Evolutionary conservation across 2,888 invertebrate genomes (phyloP), one percentile per base, ranked within the genome.

Genomic region (Dione juno): DNA sequence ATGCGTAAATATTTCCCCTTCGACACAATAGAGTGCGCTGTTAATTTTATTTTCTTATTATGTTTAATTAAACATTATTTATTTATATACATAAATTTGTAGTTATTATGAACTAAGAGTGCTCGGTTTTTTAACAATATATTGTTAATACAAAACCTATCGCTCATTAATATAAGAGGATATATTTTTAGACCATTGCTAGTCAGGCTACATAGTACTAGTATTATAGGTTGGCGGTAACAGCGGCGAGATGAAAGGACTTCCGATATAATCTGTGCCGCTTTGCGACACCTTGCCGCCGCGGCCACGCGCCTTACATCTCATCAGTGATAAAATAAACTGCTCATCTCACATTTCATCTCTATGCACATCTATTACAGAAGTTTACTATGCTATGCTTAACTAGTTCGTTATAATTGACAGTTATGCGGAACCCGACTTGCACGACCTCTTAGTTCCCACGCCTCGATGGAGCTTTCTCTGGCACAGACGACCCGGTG

Each of bases 191-290:
- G 68, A 63, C 54, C 54, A 63, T 16, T 21, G 63, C 37, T 54
- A 54, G 63, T 48, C 45, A 50, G 45, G 54, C 45, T 40, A 41
- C 48, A 59, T 43, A 52, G 28, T 28, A 58, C 63, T 61, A 59
- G 67, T 52, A 68, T 69, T 58, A 71, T 74, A 73, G 73, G 70
- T 52, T 68, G 63, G 58, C 61, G 61, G 66, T 73, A 52, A 66
- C 67, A 79, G 84, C 91, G 92, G 92, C 83, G 76, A 89, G 88
- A 91, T 92, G 86, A 91, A 90, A 84, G 85, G 79, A 78, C 74
- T 54, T 50, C 54, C 74, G 90, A 89, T 90, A 86, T 70, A 76
- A 92, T 89, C 91, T 77, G 77, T 73, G 73, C 73, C 80, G 83
- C 88, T 89, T 89, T 89, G 87, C 85, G 76, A 86, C 86, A 84